Base-by-base conservation (phyloP, 2,113 vertebrate species). In the Siniperca chuatsi region DNA sequence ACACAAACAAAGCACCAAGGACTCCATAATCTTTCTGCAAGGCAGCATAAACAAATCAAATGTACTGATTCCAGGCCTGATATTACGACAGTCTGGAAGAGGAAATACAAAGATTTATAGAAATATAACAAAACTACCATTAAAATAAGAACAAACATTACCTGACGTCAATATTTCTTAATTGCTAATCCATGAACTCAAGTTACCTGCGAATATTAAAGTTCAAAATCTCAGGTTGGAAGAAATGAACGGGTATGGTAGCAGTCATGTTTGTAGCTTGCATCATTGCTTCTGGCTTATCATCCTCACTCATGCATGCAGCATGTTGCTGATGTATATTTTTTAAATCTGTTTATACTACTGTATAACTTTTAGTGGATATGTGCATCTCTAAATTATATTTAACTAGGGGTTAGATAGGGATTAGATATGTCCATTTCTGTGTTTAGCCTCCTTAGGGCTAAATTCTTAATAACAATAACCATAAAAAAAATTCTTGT, bases 11-110 rank as follows among this genome's bases (percentile, higher is more conserved):
- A 73, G 55, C 35, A 60, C 60, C 62, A 48, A 73, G 46, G 78
- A 58, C 67, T 29, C 58, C 20, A 1, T 75, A 71, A 81, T 83
- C 48, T 64, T 37, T 52, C 58, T 66, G 58, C 7, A 6, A 66
- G 60, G 57, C 72, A 78, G 64, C 6, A 67, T 76, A 60, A 86
- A 87, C 76, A 83, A 70, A 75, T 78, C 50, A 81, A 69, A 79
- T 50, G 25, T 3, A 35, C 20, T 37, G 50, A 87, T 80, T 50
- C 37, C 23, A 62, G 54, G n/a, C 65, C 54, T 79, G 77, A 81
- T 86, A 78, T 37, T 55, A 7, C 83, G 68, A 44, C 29, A 44
- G 48, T 21, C 70, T 40, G 65, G 33, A 62, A 40, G 74, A 46
- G 54, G 21, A 60, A 66, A 57, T 66, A 35, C 6, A 25, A n/a